These are phyloP conservation scores for Eriocheir sinensis DNA, from an alignment of 1,140 invertebrate species.

Conservation along the genomic window DNA sequence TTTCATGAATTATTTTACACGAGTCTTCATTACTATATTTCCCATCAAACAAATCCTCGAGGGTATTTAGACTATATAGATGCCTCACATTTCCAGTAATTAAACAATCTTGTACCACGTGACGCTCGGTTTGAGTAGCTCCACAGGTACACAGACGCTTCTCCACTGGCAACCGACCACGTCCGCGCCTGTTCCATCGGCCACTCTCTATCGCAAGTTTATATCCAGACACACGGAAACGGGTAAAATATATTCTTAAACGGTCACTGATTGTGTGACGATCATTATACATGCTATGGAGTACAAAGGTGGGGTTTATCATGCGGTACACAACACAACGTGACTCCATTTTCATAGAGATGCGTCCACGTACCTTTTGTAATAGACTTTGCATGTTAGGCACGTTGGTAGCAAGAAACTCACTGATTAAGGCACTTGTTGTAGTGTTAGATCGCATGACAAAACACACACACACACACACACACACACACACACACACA, in stretches of 20 bases:
- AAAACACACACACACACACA: constrained; percentile 12
- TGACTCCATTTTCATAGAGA: no score
- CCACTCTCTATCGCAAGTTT: not conserved
- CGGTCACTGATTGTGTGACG: not conserved
- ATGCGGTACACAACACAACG: no score
- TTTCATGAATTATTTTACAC: not conserved
- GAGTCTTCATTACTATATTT: not conserved
- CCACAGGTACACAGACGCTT: not conserved
- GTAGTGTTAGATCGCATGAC: no score
- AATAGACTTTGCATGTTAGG: no score
- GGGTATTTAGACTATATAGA: not conserved
- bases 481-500: constrained; percentile 8
- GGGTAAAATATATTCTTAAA: not conserved
- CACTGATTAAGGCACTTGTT: no score
- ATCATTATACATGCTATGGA: not conserved
- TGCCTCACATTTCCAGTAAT: not conserved
- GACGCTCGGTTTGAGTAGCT: not conserved
- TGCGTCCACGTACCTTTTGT: no score
- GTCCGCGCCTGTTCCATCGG: not conserved
- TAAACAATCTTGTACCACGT: not conserved
- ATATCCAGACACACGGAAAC: not conserved
- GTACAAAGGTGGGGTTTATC: no score
- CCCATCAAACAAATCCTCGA: not conserved
- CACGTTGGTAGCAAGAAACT: no score
- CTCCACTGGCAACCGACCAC: not conserved